These are phyloP conservation scores for Poecilia gillii DNA, from an alignment of 2,797 vertebrate genomes.

Conservation along the genomic window DNA sequence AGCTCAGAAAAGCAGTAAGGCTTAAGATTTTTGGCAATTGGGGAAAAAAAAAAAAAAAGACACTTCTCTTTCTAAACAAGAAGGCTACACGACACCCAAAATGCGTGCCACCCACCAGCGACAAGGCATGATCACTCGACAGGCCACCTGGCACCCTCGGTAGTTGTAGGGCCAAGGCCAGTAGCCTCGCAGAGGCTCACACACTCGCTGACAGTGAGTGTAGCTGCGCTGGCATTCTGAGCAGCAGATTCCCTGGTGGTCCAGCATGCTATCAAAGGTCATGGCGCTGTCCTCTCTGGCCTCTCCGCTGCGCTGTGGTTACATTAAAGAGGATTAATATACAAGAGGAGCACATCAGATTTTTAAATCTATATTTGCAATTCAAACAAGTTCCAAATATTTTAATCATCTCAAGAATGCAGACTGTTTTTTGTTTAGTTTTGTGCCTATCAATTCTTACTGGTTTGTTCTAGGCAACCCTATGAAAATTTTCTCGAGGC, in stretches of 20 bases:
- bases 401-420: slow-evolving; percentile 36
- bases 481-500: too few relatives aligned
- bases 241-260: slow-evolving; percentile 94
- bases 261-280: slow-evolving; percentile 94
- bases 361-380: slow-evolving; percentile 55
- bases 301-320: slow-evolving; percentile 79
- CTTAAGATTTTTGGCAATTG: neutral
- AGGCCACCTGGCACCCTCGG: slow-evolving; percentile 89
- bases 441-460: neutral
- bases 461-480: too few relatives aligned
- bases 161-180: slow-evolving; percentile 92
- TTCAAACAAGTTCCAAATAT: slow-evolving; percentile 51
- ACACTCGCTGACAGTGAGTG: slow-evolving; percentile 91
- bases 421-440: slow-evolving; percentile 50
- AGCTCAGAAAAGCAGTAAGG: neutral
- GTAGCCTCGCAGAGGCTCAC: slow-evolving; percentile 90
- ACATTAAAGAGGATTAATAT: slow-evolving; percentile 51
- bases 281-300: slow-evolving; percentile 82
- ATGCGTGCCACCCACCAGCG: slow-evolving; percentile 96
- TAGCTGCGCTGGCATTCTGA: slow-evolving; percentile 90
- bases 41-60: neutral
- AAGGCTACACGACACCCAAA: slow-evolving; percentile 85
- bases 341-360: slow-evolving; percentile 21
- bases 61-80: slow-evolving; percentile 9
- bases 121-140: slow-evolving; percentile 93